Conservation (phyloP, 2,113 vertebrate species). For the Tichodroma muraria region DNA sequence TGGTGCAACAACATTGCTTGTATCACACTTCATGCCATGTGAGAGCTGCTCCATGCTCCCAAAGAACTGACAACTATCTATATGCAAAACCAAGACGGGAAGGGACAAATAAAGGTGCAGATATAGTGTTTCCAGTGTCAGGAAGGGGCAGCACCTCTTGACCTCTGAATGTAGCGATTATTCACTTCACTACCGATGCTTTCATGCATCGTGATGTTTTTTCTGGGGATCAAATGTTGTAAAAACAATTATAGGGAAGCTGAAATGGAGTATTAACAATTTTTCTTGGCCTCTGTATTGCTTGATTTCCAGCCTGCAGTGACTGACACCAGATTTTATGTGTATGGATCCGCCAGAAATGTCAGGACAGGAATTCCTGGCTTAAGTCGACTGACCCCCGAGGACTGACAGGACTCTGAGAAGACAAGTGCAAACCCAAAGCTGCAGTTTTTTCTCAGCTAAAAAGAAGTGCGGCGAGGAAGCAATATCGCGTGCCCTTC, state of each 20-base stretch:
- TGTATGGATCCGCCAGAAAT: neutral
- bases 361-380: neutral
- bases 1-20: neutral
- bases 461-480: neutral
- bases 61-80: neutral
- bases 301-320: neutral
- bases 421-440: neutral
- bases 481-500: too few species aligned
- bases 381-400: neutral
- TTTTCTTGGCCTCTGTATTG: neutral
- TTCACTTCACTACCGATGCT: neutral
- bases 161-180: fast-evolving
- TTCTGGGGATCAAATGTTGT: neutral
- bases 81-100: neutral
- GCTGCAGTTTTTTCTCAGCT: neutral
- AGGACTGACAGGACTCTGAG: neutral
- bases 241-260: neutral
- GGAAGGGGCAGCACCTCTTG: neutral
- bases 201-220: neutral
- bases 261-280: neutral
- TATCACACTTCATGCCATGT: neutral
- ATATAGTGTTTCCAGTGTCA: neutral
- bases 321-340: neutral
- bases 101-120: neutral
- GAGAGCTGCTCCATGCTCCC: neutral